Conservation (phyloP, 2,888 invertebrate genomes). For the Melipona beecheii region DNA sequence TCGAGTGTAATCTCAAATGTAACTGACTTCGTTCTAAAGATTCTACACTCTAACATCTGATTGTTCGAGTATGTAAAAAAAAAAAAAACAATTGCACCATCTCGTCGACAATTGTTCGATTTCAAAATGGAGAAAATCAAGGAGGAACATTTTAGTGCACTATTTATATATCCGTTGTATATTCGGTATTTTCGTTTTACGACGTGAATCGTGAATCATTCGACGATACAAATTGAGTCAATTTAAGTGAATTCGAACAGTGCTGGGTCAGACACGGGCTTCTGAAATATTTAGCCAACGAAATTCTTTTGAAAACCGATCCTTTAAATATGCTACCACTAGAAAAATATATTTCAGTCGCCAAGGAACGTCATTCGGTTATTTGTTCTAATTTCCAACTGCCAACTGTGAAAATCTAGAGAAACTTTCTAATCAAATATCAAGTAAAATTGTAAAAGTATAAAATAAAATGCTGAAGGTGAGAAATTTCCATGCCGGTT, state of each 20-base stretch:
- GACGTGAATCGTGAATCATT: not conserved
- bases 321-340: not conserved
- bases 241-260: not conserved
- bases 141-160: too few relatives aligned
- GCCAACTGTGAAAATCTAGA: not conserved
- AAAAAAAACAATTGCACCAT: too few relatives aligned
- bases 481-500: too few relatives aligned
- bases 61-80: too few relatives aligned
- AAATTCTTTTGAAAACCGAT: not conserved
- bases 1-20: too few relatives aligned
- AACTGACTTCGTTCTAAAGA: too few relatives aligned
- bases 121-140: too few relatives aligned
- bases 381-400: not conserved
- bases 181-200: not conserved
- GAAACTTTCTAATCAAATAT: not conserved
- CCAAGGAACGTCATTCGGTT: too few relatives aligned
- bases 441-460: not conserved
- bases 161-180: too few relatives aligned
- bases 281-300: too few relatives aligned
- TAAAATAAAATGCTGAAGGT: fast-evolving
- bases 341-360: not conserved
- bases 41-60: too few relatives aligned
- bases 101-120: too few relatives aligned
- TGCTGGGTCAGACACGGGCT: not conserved
- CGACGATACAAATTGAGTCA: not conserved